Evolutionary conservation across 1,140 invertebrate species (phyloP).

Genomic region (Euura lappo): DNA sequence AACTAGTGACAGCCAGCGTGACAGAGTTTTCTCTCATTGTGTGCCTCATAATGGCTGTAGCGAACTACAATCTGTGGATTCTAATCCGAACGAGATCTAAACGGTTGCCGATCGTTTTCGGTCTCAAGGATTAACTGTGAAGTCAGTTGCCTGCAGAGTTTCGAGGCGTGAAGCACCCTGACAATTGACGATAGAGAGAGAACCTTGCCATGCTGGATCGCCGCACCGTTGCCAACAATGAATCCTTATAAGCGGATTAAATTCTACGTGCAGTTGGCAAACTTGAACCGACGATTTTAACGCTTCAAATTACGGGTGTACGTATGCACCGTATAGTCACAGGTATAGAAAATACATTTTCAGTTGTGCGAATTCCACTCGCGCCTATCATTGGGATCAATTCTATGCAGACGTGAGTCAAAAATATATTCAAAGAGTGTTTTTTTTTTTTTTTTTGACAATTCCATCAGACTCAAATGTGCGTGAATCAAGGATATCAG

Average conservation of each 20-base stretch:
- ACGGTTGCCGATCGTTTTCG: constrained; percentile 3
- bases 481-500: no score
- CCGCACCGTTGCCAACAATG: neutral
- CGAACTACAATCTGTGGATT: neutral
- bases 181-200: neutral
- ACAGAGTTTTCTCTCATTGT: neutral
- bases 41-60: no score
- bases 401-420: no score
- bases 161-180: constrained; percentile 4
- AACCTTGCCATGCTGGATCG: neutral
- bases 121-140: neutral
- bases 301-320: neutral
- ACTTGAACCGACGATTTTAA: neutral
- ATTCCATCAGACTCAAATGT: no score
- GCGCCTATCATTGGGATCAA: no score
- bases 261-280: neutral
- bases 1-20: neutral
- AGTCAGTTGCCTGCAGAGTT: neutral
- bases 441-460: no score
- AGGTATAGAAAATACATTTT: no score
- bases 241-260: constrained; percentile 5
- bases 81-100: neutral
- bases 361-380: no score
- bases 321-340: no score
- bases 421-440: no score